phyloP scores from a whole-genome alignment of 1,140 invertebrate species.

The Colletes latitarsis region DNA sequence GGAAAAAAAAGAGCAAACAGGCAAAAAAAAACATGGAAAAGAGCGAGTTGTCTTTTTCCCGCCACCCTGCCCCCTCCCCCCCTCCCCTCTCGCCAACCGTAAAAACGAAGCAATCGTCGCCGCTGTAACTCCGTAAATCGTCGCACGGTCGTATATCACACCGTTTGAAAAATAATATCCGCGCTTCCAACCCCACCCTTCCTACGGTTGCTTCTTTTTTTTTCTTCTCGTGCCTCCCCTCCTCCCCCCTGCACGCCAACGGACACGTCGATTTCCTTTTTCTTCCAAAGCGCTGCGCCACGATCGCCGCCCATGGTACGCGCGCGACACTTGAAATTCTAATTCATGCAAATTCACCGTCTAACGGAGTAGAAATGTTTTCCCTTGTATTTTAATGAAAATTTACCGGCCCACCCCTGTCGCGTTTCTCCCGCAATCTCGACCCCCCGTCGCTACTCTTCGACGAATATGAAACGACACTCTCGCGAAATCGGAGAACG shows the following conservation, averaged over 20 bases:
- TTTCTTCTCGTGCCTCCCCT: not conserved
- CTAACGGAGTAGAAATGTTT: slow-evolving; percentile 60
- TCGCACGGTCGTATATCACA: slow-evolving; percentile 62
- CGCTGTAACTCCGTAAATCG: slow-evolving; percentile 64
- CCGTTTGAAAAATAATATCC: slow-evolving; percentile 65
- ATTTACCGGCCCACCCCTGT: slow-evolving; percentile 26
- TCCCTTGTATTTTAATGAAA: slow-evolving; percentile 62
- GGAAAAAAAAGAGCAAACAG: slow-evolving; percentile 46
- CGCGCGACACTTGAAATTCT: slow-evolving; percentile 64
- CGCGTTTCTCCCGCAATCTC: slow-evolving; percentile 18
- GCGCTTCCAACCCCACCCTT: not conserved
- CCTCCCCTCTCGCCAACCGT: slow-evolving; percentile 4
- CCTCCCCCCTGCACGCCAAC: slow-evolving; percentile 8
- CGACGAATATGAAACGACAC: slow-evolving; percentile 52
- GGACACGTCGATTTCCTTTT: slow-evolving; percentile 61
- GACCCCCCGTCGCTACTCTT: slow-evolving; percentile 9
- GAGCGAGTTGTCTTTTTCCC: slow-evolving; percentile 37
- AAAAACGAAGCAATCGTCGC: slow-evolving; percentile 62
- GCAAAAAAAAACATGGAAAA: slow-evolving; percentile 12
- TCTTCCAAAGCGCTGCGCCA: slow-evolving; percentile 49
- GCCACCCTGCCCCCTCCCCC: not conserved
- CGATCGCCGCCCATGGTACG: slow-evolving; percentile 27
- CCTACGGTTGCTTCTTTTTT: not conserved
- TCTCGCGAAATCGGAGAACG: not conserved
- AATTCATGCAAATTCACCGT: slow-evolving; percentile 65